phyloP scores from a whole-genome alignment of 1,140 invertebrate species.

The Rhagoletis pomonella region DNA sequence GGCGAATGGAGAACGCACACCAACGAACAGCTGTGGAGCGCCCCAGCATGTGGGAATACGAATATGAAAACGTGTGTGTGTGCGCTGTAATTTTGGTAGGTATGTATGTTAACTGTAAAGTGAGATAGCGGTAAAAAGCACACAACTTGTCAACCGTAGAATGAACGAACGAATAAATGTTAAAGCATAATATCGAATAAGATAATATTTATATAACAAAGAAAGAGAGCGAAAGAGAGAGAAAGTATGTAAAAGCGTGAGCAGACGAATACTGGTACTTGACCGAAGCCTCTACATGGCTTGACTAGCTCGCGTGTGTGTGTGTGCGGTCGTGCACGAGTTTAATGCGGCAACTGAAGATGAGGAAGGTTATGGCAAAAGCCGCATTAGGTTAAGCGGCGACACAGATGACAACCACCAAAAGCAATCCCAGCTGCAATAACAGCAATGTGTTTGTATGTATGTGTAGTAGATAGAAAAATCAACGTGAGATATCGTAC shows the following conservation, averaged over 20 bases:
- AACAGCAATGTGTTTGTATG: not conserved
- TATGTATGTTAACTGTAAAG: slow-evolving; percentile 14
- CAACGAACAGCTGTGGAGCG: slow-evolving; percentile 2
- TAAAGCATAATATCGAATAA: slow-evolving; percentile 13
- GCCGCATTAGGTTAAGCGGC: slow-evolving; percentile 50
- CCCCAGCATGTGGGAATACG: not conserved
- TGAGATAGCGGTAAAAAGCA: slow-evolving; percentile 5
- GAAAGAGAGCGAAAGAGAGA: not conserved
- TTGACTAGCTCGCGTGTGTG: not conserved
- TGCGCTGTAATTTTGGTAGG: not conserved
- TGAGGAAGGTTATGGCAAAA: slow-evolving; percentile 52
- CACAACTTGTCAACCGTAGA: slow-evolving; percentile 5
- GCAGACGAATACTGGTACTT: slow-evolving; percentile 25
- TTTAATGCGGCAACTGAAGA: slow-evolving; percentile 9
- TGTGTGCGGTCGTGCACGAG: not conserved
- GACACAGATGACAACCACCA: slow-evolving; percentile 38
- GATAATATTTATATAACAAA: not conserved
- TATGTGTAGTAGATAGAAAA: not conserved
- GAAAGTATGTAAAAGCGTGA: not conserved
- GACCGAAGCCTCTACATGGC: not conserved
- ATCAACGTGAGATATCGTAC: slow-evolving; percentile 8
- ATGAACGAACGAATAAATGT: slow-evolving; percentile 15
- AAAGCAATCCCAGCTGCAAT: not conserved
- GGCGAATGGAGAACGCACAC: slow-evolving; percentile 40
- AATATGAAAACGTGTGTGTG: not conserved